Evolutionary conservation across 2,888 invertebrate genomes (phyloP).

Genomic region (Crepidodera aurea): DNA sequence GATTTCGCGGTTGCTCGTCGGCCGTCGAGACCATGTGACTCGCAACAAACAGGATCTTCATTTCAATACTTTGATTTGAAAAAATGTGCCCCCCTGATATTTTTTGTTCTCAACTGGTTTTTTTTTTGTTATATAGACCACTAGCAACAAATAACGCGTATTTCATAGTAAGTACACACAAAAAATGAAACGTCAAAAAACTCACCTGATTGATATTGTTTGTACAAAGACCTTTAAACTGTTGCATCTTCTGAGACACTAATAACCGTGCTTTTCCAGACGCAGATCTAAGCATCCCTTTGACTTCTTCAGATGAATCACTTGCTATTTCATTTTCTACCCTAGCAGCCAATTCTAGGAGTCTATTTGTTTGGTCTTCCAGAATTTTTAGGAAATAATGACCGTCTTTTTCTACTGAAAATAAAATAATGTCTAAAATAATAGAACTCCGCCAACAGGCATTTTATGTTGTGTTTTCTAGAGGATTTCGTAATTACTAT

Average conservation of each 20-base stretch:
- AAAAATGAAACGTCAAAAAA: background rate
- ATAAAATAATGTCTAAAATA: conserved; percentile 8
- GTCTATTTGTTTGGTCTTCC: conserved; percentile 75
- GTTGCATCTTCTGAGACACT: conserved; percentile 92
- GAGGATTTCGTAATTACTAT: no score
- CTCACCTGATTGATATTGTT: conserved; percentile 59
- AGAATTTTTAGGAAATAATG: conserved; percentile 80
- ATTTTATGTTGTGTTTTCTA: no score
- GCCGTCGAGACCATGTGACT: no score
- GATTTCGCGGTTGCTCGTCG: no score
- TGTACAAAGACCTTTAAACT: conserved; percentile 79
- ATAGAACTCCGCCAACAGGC: no score
- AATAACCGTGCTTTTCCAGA: conserved; percentile 91
- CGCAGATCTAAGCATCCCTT: conserved; percentile 85
- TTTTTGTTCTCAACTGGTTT: no score
- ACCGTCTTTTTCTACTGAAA: conserved; percentile 70
- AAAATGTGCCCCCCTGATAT: no score
- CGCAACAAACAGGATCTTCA: no score
- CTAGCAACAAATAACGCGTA: no score
- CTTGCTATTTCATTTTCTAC: conserved; percentile 75
- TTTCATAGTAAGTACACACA: no score
- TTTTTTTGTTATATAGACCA: no score
- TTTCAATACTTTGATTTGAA: no score
- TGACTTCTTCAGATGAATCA: conserved; percentile 78
- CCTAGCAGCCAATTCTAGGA: conserved; percentile 72